A percentile compares a stretch with the other conserved stretches of the same genome.
Conservation (phyloP, 2,888 invertebrate genomes). For the Xestia ashworthii region DNA sequence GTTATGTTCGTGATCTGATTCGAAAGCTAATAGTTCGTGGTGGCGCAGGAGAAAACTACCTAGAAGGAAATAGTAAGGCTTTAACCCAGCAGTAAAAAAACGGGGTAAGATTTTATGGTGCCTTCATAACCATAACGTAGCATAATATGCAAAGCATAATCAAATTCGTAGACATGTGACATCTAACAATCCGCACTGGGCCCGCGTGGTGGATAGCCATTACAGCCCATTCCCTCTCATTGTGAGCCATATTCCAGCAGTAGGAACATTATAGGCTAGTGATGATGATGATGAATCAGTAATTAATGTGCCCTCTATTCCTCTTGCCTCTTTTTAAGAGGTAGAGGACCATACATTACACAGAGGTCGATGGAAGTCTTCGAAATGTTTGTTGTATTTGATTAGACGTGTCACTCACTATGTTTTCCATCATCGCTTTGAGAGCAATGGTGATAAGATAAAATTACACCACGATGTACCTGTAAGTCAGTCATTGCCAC, state of each 20-base stretch:
- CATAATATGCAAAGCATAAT: background rate
- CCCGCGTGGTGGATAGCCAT: too few relatives aligned
- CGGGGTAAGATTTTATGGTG: background rate
- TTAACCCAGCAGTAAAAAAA: background rate
- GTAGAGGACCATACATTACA: background rate
- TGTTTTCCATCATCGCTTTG: background rate
- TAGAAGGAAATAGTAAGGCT: too few relatives aligned
- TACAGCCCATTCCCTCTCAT: too few relatives aligned
- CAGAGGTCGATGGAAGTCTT: background rate
- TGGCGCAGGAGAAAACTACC: too few relatives aligned
- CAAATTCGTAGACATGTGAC: background rate
- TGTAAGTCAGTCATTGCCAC: background rate
- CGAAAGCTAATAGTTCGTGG: too few relatives aligned
- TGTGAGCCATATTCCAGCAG: too few relatives aligned
- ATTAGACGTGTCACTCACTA: background rate
- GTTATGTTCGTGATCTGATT: background rate
- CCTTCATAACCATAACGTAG: background rate
- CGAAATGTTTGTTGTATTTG: background rate
- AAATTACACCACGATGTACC: background rate
- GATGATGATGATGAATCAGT: background rate
- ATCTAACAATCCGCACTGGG: too few relatives aligned
- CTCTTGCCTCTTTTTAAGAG: background rate
- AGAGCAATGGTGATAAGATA: background rate
- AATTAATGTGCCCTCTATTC: background rate
- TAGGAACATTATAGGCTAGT: too few relatives aligned